Evolutionary conservation across 2,888 invertebrate species (phyloP), one percentile per base, ranked within the genome.

Genomic region (Diaprepes abbreviatus): DNA sequence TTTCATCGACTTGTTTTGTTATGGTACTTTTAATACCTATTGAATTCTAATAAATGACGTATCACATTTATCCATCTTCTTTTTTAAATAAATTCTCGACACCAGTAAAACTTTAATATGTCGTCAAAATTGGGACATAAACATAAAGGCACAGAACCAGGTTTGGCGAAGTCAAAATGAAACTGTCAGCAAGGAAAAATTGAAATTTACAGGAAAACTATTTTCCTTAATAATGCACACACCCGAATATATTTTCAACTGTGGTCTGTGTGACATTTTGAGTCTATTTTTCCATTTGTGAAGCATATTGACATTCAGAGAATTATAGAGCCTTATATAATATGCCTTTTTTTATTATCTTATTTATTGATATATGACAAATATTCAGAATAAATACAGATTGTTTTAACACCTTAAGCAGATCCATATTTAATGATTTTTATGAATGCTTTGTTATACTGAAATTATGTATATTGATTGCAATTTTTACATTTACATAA

Each of bases 131-230:
- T 62, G 62, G 14, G 6, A 38, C 35, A 50, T 50, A 62, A 62
- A 62, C 36, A 62, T 50, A 31, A 21, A 36, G 14, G 6, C 24
- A 16, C 50, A 16, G 19, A 62, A 14, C 50, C 17, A 50, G 31
- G 24, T 50, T 14, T 38, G 14, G 36, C 36, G 35, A 50, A 50
- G 36, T 62, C 62, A 62, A 62, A 62, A 36, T 62, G 62, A 50
- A 62, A 62, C 62, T 62, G 62, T 50, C 62, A 62, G 36, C 50
- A 17, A 50, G 36, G 50, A 50, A 50, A 62, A 62, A 62, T 62
- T 62, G 36, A 50, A 62, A 62, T 62, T 62, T 62, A 62, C 50
- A 50, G 45, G 24, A 31, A 62, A 62, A 52, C 24, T 50, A 50
- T 50, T 62, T 50, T 36, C 62, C 50, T 50, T 62, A 62, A 62